Evolutionary conservation across 1,140 invertebrate species (phyloP), one percentile per base, ranked within the genome.

Genomic region (Plectus sambesii): DNA sequence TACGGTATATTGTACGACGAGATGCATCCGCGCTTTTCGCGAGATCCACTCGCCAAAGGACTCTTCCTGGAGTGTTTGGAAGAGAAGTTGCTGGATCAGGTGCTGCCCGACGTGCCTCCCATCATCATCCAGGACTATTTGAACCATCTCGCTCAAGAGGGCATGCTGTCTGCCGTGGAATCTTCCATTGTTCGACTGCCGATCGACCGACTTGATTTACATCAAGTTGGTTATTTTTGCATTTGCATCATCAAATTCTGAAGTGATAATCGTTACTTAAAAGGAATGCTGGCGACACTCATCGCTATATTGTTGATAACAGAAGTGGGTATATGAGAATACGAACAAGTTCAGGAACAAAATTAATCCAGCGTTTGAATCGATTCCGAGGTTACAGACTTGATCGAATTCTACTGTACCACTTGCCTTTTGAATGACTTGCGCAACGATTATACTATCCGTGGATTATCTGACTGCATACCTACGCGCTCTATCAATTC

Each of bases 141-240:
- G 1, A 61, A 70, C 30, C 72, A 77, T 62, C 68, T 76, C 39
- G 62, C 63, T n/a, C 66, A 62, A 36, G 56, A 67, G 47, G 56
- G 60, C 15, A 69, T 74, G 58, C 66, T 77, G 45, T 74, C 79
- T 66, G 76, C 77, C 38, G 72, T 92, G 9, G 85, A 92, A 66
- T 76, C 80, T 3, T 80, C 86, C 50, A 77, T 89, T 29, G 78
- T 87, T 5, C 80, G 84, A 60, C 70, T 92, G 24, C 80, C 86
- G 49, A 81, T 92, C 40, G 77, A 79, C 45, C 87, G 82, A 56
- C 70, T 93, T 23, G 87, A 93, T 72, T 79, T 93, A 37, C 84
- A 92, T 69, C 85, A 90, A 71, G 81, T 82, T 54, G 42, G 51
- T 35, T 24, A 5, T 20, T 20, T 42, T 17, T 6, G 2, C 15